phyloP scores from a whole-genome alignment of 2,797 vertebrate species.

The Hemitrygon akajei region DNA sequence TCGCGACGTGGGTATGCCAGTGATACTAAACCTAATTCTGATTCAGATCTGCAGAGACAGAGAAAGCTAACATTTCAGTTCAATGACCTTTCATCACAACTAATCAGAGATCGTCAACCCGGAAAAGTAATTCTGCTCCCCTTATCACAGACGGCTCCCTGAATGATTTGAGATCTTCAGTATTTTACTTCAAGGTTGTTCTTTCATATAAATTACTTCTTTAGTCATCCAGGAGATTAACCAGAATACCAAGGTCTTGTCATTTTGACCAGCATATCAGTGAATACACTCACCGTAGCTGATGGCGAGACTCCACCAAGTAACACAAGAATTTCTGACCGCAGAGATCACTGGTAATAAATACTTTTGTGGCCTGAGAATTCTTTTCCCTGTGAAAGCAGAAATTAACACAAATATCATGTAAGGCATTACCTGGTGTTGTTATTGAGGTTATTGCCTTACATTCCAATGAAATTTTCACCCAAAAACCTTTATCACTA shows the following conservation, averaged over 20 bases:
- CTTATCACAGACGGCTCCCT: too few relatives aligned
- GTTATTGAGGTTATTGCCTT: neutral
- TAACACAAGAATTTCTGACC: constrained; percentile 89
- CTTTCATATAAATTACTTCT: too few relatives aligned
- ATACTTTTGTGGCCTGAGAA: constrained; percentile 88
- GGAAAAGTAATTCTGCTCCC: too few relatives aligned
- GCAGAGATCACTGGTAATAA: constrained; percentile 86
- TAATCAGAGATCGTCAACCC: too few relatives aligned
- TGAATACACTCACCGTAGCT: constrained; percentile 70
- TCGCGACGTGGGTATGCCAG: too few relatives aligned
- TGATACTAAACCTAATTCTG: too few relatives aligned
- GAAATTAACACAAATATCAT: neutral
- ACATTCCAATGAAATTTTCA: neutral
- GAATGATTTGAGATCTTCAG: too few relatives aligned
- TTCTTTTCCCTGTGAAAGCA: constrained; percentile 73
- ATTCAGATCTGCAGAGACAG: too few relatives aligned
- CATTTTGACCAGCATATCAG: neutral
- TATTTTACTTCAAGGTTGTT: too few relatives aligned
- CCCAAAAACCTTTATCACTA: neutral
- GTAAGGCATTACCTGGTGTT: neutral
- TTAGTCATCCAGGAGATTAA: neutral
- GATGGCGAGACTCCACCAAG: constrained; percentile 85
- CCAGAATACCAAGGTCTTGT: neutral
- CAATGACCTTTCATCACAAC: too few relatives aligned
- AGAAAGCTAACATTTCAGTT: too few relatives aligned